Evolutionary conservation across 2,888 invertebrate genomes (phyloP), one percentile per base, ranked within the genome.

Genomic region (Ennomos fuscantarius): DNA sequence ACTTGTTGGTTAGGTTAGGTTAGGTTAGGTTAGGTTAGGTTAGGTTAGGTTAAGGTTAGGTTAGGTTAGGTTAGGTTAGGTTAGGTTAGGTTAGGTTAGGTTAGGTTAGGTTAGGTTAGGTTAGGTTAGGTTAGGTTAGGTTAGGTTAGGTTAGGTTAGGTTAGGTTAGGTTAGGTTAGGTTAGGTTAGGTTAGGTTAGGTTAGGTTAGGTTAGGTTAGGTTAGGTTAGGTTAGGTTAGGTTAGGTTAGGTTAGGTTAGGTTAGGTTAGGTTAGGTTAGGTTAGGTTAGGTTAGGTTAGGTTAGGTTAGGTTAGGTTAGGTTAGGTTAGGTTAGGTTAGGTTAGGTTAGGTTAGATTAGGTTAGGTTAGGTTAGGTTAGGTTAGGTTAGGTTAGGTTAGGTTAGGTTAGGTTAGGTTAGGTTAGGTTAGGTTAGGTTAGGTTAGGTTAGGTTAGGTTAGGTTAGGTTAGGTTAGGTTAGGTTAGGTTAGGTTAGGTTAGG

Each of bases 81-180:
- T 57, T 55, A 48, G 54, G 55, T 58, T 58, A 55, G 58, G 59
- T 62, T 62, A 58, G 58, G 62, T 58, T 59, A 62, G 45, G 56
- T 56, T 51, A 51, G 50, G 56, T 50, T 50, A 44, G n/a, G 50
- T 13, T 46, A 37, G 37, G 55, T 53, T 55, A 59, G 52, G 62
- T 62, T 58, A 62, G 57, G 62, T 62, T 62, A 58, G 55, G 62
- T 62, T 62, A 58, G 57, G 61, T 62, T 62, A 57, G 55, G 61
- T 61, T 61, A 61, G 57, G 56, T 57, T 58, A 55, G 43, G 55
- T 44, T 55, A 53, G 45, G 56, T 53, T 56, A 46, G 50, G 53
- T 50, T 58, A 58, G 52, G 52, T 53, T 52, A 53, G 40, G 48
- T 57, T 52, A 53, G 44, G 50, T 54, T 46, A 50, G 45, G 55